Percentiles rank a stretch among this genome's conserved stretches.
These are phyloP conservation scores for Coelopa pilipes DNA, from an alignment of 2,888 invertebrate species.

Conservation along the genomic window DNA sequence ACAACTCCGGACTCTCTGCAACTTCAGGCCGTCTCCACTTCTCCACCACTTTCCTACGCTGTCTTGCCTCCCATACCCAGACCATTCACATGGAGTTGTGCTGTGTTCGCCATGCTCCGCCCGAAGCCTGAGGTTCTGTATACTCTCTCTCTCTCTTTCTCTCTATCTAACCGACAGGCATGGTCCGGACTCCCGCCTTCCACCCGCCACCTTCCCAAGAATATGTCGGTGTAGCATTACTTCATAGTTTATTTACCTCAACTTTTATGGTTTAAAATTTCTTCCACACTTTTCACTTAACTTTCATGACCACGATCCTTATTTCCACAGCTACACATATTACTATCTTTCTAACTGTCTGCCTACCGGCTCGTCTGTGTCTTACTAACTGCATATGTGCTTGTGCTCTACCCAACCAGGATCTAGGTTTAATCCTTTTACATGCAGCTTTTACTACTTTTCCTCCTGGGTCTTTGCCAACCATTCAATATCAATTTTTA, in stretches of 20 bases:
- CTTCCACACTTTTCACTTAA: conserved; percentile 2
- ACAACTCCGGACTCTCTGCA: too few relatives aligned
- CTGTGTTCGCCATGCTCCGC: too few relatives aligned
- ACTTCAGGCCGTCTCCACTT: too few relatives aligned
- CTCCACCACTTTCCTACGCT: too few relatives aligned
- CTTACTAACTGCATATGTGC: background rate
- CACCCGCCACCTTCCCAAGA: background rate
- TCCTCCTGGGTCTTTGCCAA: background rate
- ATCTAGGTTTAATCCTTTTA: background rate
- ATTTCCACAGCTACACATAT: too few relatives aligned
- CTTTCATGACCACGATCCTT: conserved; percentile 1
- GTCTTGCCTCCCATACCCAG: too few relatives aligned
- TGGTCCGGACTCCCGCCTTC: too few relatives aligned
- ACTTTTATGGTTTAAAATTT: conserved; percentile 38
- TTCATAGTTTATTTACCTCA: conserved; percentile 46
- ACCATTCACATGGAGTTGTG: too few relatives aligned
- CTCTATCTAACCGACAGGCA: too few relatives aligned
- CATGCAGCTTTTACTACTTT: background rate
- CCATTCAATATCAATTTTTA: conserved; percentile 26
- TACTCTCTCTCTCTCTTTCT: too few relatives aligned
- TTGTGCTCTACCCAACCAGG: background rate
- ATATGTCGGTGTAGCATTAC: conserved; percentile 33
- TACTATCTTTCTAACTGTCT: conserved; percentile 12
- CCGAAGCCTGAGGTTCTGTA: too few relatives aligned
- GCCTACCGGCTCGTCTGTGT: background rate